Conservation (phyloP, 2,113 vertebrate genomes). For the Perccottus glenii region DNA sequence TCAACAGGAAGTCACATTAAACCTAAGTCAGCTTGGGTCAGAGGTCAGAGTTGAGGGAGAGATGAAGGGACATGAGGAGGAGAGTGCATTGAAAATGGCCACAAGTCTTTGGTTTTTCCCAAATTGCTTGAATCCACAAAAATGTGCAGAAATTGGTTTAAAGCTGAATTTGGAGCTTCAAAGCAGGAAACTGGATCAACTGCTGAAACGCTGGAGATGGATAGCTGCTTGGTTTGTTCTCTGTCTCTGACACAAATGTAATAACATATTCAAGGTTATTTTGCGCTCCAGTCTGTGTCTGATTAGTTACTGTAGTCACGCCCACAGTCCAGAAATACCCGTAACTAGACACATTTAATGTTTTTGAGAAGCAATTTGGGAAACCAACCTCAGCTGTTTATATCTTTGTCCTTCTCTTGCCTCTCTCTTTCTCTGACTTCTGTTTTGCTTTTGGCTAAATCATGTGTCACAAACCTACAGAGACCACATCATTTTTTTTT, state of each 20-base stretch:
- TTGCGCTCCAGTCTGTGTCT: constrained; percentile 1
- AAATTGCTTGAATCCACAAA: neutral
- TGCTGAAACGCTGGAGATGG: neutral
- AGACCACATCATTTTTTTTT: neutral
- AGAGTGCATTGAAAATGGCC: neutral
- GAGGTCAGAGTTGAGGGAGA: constrained; percentile 33
- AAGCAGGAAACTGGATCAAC: too few relatives aligned
- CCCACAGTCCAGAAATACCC: constrained; percentile 7
- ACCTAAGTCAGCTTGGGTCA: constrained; percentile 20
- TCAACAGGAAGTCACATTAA: constrained; percentile 54
- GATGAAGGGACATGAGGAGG: constrained; percentile 10
- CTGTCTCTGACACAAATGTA: neutral
- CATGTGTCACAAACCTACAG: neutral
- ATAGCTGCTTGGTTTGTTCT: neutral
- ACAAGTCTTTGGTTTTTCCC: neutral
- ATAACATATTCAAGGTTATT: neutral
- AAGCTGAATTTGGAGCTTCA: too few relatives aligned
- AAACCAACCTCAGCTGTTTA: constrained; percentile 36
- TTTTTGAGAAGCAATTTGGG: constrained; percentile 13
- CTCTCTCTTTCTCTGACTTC: neutral
- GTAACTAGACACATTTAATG: neutral
- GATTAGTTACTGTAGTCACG: constrained; percentile 13
- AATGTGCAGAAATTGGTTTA: too few relatives aligned
- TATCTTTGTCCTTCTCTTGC: neutral
- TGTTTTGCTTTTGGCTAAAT: neutral